A percentile compares a stretch with the other conserved stretches of the same genome.
phyloP scores from a whole-genome alignment of 2,888 invertebrate genomes.

The Philereme transversata region DNA sequence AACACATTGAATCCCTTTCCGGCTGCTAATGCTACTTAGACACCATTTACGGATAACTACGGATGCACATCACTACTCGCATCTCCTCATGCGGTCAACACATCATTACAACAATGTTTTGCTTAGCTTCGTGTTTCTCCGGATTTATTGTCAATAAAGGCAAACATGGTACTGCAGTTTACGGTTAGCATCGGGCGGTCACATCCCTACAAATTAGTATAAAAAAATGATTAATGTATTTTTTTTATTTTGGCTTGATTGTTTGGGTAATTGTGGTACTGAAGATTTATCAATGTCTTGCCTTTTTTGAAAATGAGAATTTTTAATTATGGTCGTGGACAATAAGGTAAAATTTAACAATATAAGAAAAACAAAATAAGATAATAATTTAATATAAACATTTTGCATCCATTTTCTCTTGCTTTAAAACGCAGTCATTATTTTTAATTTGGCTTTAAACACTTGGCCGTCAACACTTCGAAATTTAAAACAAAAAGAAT shows the following conservation, averaged over 20 bases:
- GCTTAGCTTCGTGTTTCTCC: slow-evolving; percentile 27
- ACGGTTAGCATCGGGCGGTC: slow-evolving; percentile 31
- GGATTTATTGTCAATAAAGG: slow-evolving; percentile 39
- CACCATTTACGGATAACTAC: slow-evolving; percentile 22
- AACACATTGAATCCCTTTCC: slow-evolving; percentile 7
- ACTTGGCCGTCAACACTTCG: slow-evolving; percentile 18
- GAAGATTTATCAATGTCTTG: neutral
- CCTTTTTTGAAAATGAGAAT: neutral
- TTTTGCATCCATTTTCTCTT: too few relatives aligned
- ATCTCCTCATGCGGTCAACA: slow-evolving; percentile 13
- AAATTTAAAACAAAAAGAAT: slow-evolving; percentile 23
- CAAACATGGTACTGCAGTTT: slow-evolving; percentile 36
- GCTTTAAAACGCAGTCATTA: slow-evolving; percentile 7
- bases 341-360: too few relatives aligned
- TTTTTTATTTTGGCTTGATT: neutral
- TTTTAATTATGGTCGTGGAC: too few relatives aligned
- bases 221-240: slow-evolving; percentile 3
- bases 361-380: too few relatives aligned
- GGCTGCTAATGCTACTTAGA: slow-evolving; percentile 4
- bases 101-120: slow-evolving; percentile 31
- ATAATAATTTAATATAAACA: too few relatives aligned
- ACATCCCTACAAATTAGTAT: slow-evolving; percentile 28
- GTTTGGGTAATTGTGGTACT: neutral
- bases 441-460: slow-evolving; percentile 21
- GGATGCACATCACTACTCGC: slow-evolving; percentile 14